Conservation (phyloP, 2,797 vertebrate species). For the Neomorphus geoffroyi region DNA sequence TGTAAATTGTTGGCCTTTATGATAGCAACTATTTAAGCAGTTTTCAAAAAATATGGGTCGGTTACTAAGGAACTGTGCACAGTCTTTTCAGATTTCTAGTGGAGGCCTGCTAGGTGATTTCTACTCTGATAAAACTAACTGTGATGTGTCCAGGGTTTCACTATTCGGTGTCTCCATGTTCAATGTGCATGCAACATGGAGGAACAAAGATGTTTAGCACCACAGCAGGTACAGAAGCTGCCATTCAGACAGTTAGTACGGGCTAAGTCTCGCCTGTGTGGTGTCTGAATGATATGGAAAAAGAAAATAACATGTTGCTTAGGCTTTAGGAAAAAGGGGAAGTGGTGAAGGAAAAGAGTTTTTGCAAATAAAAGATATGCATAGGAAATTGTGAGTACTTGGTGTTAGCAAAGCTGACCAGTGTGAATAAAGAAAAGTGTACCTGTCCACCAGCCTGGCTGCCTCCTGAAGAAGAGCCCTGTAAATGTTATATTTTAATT, state of each 20-base stretch:
- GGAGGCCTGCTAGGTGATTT: not conserved
- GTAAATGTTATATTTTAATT: not conserved
- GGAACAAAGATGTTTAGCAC: not conserved
- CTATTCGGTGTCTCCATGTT: not conserved
- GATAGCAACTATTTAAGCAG: not conserved
- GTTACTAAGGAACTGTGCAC: too few species aligned
- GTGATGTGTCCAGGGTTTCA: not conserved
- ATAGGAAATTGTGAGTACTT: not conserved
- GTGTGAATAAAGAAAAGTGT: not conserved
- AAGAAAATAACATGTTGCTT: not conserved
- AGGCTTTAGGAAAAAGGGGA: not conserved
- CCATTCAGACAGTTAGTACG: not conserved
- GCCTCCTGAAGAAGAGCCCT: conserved; percentile 36
- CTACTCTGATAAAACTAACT: not conserved
- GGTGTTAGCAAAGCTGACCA: not conserved
- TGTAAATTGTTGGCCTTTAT: not conserved
- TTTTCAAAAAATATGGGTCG: too few species aligned
- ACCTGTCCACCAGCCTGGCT: not conserved
- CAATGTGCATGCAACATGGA: not conserved
- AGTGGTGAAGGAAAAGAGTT: not conserved
- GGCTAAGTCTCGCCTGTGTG: not conserved
- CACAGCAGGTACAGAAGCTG: not conserved
- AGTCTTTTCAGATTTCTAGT: too few species aligned
- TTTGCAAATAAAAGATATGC: not conserved
- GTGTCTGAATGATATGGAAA: not conserved